Conservation (phyloP, 2,888 invertebrate genomes). For the Diaphora mendica region DNA sequence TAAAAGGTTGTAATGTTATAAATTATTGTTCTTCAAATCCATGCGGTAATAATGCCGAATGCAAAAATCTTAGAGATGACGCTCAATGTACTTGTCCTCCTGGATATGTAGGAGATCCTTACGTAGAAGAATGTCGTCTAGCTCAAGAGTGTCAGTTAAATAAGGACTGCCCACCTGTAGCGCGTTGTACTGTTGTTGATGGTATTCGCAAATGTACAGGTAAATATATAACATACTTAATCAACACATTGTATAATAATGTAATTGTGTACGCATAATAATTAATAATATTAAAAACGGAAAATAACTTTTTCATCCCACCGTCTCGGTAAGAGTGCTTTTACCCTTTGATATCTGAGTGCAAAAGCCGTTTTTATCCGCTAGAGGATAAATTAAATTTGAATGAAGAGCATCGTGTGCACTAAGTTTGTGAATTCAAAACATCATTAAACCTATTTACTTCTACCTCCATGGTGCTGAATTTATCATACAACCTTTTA, state of each 20-base stretch:
- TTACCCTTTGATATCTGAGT: too few relatives aligned
- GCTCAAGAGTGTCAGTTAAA: constrained; percentile 93
- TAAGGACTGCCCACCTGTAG: constrained; percentile 92
- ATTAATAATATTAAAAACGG: neutral
- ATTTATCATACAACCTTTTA: too few relatives aligned
- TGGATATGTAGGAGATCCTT: constrained; percentile 94
- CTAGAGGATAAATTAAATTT: too few relatives aligned
- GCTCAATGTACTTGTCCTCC: constrained; percentile 93
- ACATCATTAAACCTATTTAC: too few relatives aligned
- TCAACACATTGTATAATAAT: neutral
- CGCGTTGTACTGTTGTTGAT: constrained; percentile 90
- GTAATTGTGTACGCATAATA: neutral
- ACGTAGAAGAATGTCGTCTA: constrained; percentile 92
- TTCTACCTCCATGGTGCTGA: too few relatives aligned
- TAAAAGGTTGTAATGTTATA: constrained; percentile 89
- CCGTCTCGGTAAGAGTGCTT: too few relatives aligned
- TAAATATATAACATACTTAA: constrained; percentile 38
- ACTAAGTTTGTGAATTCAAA: too few relatives aligned
- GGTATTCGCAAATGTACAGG: constrained; percentile 93
- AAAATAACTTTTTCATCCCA: neutral
- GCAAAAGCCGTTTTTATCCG: too few relatives aligned
- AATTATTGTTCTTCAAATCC: constrained; percentile 93
- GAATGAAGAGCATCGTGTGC: too few relatives aligned
- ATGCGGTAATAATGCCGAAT: constrained; percentile 93
- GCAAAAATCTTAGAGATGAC: constrained; percentile 92